Evolutionary conservation across 2,888 invertebrate genomes (phyloP), one percentile per base, ranked within the genome.

Genomic region (Hirtodrosophila alboralis): DNA sequence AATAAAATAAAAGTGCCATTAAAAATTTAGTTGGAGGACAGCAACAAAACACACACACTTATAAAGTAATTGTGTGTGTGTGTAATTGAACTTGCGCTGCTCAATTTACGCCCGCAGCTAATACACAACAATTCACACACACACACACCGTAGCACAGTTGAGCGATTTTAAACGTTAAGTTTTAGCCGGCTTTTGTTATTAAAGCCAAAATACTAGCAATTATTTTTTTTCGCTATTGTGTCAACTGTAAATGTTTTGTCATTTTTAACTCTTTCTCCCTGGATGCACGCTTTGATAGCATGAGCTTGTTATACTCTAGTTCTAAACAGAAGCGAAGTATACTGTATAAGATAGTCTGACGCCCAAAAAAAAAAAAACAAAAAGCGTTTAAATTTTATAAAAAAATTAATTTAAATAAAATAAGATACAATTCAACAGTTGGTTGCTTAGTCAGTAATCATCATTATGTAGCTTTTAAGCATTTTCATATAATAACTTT

Each of bases 21-120:
- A 83, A 74, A 79, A 61, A 76, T 79, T 64, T 83, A 71, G 83
- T 79, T 75, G 40, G 68, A 77, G 72, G 63, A 56, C 65, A 78
- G 54, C 44, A 58, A 52, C 40, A 54, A 43, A 21, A 31, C 36
- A 18, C 49, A 37, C 26, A 64, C 52, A 53, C 26, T 38, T 33
- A 26, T 31, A 31, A 12, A 13, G 34, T 9, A 8, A 48, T 47
- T 23, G 26, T 38, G 13, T 34, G 10, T 47, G 40, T 51, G 27
- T 62, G 41, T 41, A 75, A 73, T 79, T 76, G 79, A 76, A 76
- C 79, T 73, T 79, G 76, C 58, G 76, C 52, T 64, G 77, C 67
- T 80, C 71, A 76, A 80, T 80, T 77, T 73, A 60, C 65, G 72
- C 60, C 60, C 68, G 72, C 64, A 72, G 68, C 43, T n/a, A 37